Conservation (phyloP, 2,888 invertebrate genomes). For the Caenorhabditis auriculariae region DNA sequence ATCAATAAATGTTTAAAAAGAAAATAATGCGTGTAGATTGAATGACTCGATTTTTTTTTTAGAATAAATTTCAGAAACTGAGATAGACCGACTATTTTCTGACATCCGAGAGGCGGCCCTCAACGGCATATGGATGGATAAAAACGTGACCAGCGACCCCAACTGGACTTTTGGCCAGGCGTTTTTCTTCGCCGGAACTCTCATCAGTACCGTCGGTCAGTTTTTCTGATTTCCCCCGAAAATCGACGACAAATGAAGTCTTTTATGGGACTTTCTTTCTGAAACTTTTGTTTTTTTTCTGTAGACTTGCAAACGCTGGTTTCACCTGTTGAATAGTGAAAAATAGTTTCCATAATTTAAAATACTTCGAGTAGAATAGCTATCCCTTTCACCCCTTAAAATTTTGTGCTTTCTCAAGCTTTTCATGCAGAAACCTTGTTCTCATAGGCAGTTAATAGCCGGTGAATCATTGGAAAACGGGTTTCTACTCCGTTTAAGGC, state of each 20-base stretch:
- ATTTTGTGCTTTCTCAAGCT: too few species aligned
- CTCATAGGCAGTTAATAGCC: too few species aligned
- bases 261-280: background rate
- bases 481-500: too few species aligned
- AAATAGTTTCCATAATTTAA: background rate
- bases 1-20: too few species aligned
- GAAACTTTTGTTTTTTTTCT: too few species aligned
- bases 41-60: too few species aligned
- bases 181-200: constrained; percentile 82
- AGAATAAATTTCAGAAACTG: constrained; percentile 37
- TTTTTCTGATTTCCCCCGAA: background rate
- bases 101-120: constrained; percentile 54
- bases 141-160: constrained; percentile 78
- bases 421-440: too few species aligned
- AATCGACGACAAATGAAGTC: background rate
- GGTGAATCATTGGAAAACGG: too few species aligned
- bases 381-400: too few species aligned
- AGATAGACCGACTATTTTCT: constrained; percentile 50
- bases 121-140: constrained; percentile 70
- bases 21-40: too few species aligned
- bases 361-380: too few species aligned
- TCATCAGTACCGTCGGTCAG: constrained; percentile 83
- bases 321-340: background rate
- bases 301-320: too few species aligned
- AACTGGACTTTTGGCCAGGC: constrained; percentile 90